These are phyloP conservation scores for Yoshiicerus persimilis DNA, from an alignment of 1,140 invertebrate genomes.

Conservation along the genomic window DNA sequence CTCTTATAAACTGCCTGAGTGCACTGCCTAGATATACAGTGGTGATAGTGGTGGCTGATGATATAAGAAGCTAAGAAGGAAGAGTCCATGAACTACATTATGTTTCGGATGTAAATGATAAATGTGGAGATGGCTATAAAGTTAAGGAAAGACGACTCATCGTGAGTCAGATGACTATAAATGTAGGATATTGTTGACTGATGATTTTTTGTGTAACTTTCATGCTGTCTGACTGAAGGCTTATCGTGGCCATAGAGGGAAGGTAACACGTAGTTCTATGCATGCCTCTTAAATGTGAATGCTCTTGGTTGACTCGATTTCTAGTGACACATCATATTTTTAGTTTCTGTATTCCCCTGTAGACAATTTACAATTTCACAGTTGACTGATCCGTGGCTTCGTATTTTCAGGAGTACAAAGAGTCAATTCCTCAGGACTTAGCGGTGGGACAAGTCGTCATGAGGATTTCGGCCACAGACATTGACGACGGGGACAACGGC, in stretches of 20 bases:
- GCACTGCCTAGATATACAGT: neutral
- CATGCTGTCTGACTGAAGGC: conserved; percentile 28
- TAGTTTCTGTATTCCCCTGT: neutral
- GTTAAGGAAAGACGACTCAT: neutral
- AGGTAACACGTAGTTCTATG: conserved; percentile 32
- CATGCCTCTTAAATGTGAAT: neutral
- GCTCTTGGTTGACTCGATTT: neutral
- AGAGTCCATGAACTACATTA: neutral
- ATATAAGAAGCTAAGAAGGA: neutral
- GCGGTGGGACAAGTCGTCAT: conserved; percentile 71
- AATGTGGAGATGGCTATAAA: neutral
- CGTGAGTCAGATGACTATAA: neutral
- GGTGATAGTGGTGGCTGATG: neutral
- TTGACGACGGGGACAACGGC: conserved; percentile 83
- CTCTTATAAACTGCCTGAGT: no score
- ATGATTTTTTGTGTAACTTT: conserved; percentile 24
- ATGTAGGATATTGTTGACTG: conserved; percentile 1
- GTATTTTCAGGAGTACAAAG: conserved; percentile 65
- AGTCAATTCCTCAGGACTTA: conserved; percentile 74
- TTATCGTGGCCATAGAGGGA: conserved; percentile 24
- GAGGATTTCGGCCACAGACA: conserved; percentile 83
- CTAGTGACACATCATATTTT: neutral
- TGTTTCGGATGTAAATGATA: neutral
- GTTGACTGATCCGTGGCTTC: neutral
- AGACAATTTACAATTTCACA: conserved; percentile 4